Evolutionary conservation across 2,888 invertebrate genomes (phyloP).

Genomic region (Entomobrya multifasciata): DNA sequence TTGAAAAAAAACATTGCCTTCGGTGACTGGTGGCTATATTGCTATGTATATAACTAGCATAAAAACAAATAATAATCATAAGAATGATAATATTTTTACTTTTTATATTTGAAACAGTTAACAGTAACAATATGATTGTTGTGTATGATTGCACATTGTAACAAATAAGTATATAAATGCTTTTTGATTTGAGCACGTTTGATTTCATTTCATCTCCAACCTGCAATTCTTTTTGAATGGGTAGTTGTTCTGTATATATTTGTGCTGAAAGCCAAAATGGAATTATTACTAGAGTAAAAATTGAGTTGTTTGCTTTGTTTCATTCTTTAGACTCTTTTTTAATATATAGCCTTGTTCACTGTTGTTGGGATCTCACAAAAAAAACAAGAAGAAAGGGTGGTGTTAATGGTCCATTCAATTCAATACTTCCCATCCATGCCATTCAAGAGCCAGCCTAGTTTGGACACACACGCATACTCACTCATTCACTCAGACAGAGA

Average conservation of each 20-base stretch:
- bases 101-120: too few relatives aligned
- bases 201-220: not conserved
- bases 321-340: conserved; percentile 14
- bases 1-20: too few relatives aligned
- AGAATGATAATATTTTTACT: too few relatives aligned
- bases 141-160: too few relatives aligned
- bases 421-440: too few relatives aligned
- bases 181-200: too few relatives aligned
- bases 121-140: too few relatives aligned
- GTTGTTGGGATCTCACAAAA: not conserved
- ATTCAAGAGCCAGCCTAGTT: conserved; percentile 55
- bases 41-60: too few relatives aligned
- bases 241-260: not conserved
- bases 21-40: too few relatives aligned
- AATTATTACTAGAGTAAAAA: not conserved
- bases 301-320: conserved; percentile 15
- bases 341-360: not conserved
- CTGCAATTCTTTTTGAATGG: not conserved
- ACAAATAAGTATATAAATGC: too few relatives aligned
- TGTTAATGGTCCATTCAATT: conserved; percentile 52
- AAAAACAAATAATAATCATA: too few relatives aligned
- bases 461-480: conserved; percentile 48
- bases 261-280: not conserved
- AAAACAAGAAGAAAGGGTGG: conserved; percentile 65
- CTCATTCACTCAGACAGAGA: too few relatives aligned